Evolutionary conservation across 2,888 invertebrate species (phyloP), one percentile per base, ranked within the genome.

Genomic region (Heteropelma amictum): DNA sequence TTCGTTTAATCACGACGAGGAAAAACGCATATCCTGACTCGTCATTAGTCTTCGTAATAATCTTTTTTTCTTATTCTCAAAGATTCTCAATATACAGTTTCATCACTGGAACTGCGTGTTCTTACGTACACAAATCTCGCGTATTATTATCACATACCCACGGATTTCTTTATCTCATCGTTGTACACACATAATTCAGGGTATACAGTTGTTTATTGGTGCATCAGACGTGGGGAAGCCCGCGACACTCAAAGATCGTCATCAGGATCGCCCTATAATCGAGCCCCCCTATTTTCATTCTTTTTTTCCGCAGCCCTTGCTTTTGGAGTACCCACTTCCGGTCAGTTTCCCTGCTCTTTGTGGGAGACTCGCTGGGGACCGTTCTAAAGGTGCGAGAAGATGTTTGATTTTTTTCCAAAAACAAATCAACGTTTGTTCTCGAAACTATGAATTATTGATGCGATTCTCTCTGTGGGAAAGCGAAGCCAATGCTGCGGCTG

Each of bases 1-100:
- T 85, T 85, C 85, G 83, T 87, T 87, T 84, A 83, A 75, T 78
- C 82, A 80, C 79, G 81, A 79, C 74, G 80, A 77, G 76, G 80
- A 80, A 81, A 84, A 42, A 56, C 49, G 63, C 38, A 45, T 74
- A 82, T 82, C 80, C 82, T 54, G 14, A 19, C n/a, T n/a, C 71
- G 81, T 84, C 85, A 80, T 86, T 84, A 84, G 82, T 80, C 76
- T 70, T 73, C 72, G 45, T 23, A 61, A 72, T 60, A 35, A 56
- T 72, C 73, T 47, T 68, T 26, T 26, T 49, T 58, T 40, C 28
- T 8, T 10, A 5, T 45, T 47, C 10, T 7, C 19, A 19, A 28
- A n/a, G 12, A 42, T 1, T 53, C 53, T 60, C 38, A 21, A 30
- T 40, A 23, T 17, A 53, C 33, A 12, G 42, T 14, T 33, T 21